Percentiles rank a stretch among this genome's conserved stretches.
Conservation (phyloP, 2,888 invertebrate genomes). For the Drosophila anceps region DNA sequence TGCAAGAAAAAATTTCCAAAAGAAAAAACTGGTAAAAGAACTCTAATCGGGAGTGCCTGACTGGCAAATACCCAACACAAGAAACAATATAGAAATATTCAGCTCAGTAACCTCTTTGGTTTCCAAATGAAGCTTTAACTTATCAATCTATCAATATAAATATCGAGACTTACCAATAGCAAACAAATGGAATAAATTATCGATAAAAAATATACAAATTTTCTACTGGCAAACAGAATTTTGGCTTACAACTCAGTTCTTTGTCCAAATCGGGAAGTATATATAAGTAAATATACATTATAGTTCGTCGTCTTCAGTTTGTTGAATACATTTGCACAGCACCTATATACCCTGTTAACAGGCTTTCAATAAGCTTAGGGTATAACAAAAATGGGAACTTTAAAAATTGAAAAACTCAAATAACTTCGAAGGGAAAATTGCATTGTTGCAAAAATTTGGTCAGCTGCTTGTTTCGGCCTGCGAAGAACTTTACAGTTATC, state of each 20-base stretch:
- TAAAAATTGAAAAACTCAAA: constrained; percentile 13
- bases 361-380: neutral
- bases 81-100: neutral
- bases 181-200: neutral
- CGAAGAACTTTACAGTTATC: constrained; percentile 14
- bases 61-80: neutral
- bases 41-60: neutral
- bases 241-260: too few species aligned
- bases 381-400: constrained; percentile 1
- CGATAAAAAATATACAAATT: neutral
- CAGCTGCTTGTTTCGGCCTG: neutral
- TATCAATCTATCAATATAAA: neutral
- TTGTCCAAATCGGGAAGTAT: too few species aligned
- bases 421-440: neutral
- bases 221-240: too few species aligned
- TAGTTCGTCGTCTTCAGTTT: neutral
- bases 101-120: too few species aligned
- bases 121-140: too few species aligned
- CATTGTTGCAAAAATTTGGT: constrained; percentile 6
- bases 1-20: neutral
- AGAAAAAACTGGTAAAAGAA: neutral
- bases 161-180: neutral
- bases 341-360: neutral
- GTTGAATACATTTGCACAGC: neutral
- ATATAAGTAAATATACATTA: neutral